Conservation (phyloP, 2,888 invertebrate genomes). For the Eupithecia subumbrata region DNA sequence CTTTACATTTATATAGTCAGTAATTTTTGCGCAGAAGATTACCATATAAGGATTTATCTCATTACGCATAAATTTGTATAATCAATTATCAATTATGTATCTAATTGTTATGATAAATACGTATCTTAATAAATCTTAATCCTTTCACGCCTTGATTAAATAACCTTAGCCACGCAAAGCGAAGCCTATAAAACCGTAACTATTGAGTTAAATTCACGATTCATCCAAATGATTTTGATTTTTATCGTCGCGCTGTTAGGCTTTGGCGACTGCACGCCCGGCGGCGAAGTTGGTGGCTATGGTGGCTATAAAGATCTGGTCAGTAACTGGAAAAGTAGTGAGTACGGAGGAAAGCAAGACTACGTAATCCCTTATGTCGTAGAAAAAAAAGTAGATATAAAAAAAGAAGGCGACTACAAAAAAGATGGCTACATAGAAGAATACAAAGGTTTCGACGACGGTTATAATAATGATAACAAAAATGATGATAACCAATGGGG, state of each 20-base stretch:
- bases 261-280: conserved; percentile 12
- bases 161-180: background rate
- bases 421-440: conserved; percentile 16
- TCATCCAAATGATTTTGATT: conserved; percentile 27
- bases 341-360: background rate
- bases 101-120: background rate
- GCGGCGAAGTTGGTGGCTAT: background rate
- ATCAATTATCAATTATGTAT: background rate
- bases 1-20: background rate
- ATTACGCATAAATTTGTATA: background rate
- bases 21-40: background rate
- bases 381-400: background rate
- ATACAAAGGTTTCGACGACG: conserved; percentile 14
- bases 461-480: background rate
- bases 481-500: background rate
- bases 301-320: conserved; percentile 10
- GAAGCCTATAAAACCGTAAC: background rate
- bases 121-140: background rate
- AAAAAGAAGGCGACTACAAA: background rate
- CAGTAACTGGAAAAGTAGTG: conserved; percentile 1
- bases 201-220: background rate
- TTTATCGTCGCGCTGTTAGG: conserved; percentile 22
- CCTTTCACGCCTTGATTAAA: background rate
- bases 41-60: background rate
- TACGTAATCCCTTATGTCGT: background rate